Conservation (phyloP, 2,888 invertebrate species). For the Athalia circularis region DNA sequence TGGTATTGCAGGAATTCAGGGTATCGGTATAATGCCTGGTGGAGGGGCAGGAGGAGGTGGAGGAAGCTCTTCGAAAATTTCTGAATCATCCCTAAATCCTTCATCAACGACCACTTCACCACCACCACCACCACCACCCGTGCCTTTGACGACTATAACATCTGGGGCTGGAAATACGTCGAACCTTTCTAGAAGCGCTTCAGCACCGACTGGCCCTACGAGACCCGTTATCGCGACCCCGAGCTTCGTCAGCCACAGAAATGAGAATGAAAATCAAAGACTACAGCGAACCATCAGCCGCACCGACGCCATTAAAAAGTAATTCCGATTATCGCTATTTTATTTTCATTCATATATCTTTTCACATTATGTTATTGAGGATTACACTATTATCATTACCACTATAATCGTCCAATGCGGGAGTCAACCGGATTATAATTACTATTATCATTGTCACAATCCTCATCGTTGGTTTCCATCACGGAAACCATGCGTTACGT, state of each 20-base stretch:
- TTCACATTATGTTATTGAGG: too few species aligned
- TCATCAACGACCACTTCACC: constrained; percentile 55
- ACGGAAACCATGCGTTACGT: too few species aligned
- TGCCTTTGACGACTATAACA: constrained; percentile 48
- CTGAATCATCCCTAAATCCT: constrained; percentile 23
- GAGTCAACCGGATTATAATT: background rate
- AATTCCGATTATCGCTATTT: constrained; percentile 49
- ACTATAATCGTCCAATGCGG: too few species aligned
- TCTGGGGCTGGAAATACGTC: constrained; percentile 22
- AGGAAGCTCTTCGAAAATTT: constrained; percentile 6
- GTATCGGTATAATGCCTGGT: too few species aligned
- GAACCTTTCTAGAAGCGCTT: constrained; percentile 66
- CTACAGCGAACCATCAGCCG: constrained; percentile 74
- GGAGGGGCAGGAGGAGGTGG: background rate
- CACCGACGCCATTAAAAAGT: constrained; percentile 73
- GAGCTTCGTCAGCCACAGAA: constrained; percentile 68
- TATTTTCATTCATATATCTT: too few species aligned
- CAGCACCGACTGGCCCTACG: constrained; percentile 64
- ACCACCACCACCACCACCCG: constrained; percentile 49
- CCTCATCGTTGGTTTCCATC: too few species aligned
- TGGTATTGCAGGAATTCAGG: too few species aligned
- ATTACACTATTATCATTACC: too few species aligned
- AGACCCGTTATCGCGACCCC: constrained; percentile 64
- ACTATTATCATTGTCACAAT: background rate
- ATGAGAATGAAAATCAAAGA: constrained; percentile 72